Percentiles rank a stretch among this genome's conserved stretches.
Conservation (phyloP, 1,140 invertebrate species). For the Drosophila nannoptera region DNA sequence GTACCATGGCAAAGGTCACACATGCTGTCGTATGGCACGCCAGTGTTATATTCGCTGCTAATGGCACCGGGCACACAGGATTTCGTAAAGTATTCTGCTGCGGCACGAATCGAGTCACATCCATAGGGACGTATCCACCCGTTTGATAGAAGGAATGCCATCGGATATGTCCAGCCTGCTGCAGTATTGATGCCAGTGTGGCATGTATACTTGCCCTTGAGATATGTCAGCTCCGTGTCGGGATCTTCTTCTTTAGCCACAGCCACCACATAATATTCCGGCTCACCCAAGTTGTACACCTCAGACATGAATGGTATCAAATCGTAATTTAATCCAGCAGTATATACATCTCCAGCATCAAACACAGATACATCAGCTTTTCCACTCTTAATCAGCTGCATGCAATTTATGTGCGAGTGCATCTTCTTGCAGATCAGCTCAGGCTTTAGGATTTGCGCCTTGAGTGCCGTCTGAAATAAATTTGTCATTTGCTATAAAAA, state of each 20-base stretch:
- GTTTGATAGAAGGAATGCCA: constrained; percentile 95
- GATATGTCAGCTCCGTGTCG: constrained; percentile 91
- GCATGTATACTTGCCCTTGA: constrained; percentile 94
- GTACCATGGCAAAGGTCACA: constrained; percentile 96
- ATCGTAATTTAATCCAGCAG: constrained; percentile 88
- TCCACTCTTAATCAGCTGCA: constrained; percentile 89
- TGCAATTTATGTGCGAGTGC: constrained; percentile 92
- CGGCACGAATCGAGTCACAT: constrained; percentile 92
- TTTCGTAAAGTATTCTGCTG: constrained; percentile 95
- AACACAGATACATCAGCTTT: constrained; percentile 92
- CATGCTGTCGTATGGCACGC: constrained; percentile 91
- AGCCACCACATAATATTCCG: constrained; percentile 96
- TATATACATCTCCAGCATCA: constrained; percentile 96
- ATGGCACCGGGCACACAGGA: constrained; percentile 94
- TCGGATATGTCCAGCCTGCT: constrained; percentile 96
- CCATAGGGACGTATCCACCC: constrained; percentile 95
- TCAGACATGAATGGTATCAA: constrained; percentile 93
- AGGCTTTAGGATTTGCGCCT: constrained; percentile 92
- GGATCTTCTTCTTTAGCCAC: constrained; percentile 93
- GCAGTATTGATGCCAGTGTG: constrained; percentile 94
- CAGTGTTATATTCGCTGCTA: constrained; percentile 89
- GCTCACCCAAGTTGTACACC: constrained; percentile 90
- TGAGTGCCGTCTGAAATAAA: constrained; percentile 86
- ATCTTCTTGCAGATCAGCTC: constrained; percentile 92
- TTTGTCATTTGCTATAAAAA: background rate